Conservation (phyloP, 2,113 vertebrate species). For the Entomyzon cyanotis region DNA sequence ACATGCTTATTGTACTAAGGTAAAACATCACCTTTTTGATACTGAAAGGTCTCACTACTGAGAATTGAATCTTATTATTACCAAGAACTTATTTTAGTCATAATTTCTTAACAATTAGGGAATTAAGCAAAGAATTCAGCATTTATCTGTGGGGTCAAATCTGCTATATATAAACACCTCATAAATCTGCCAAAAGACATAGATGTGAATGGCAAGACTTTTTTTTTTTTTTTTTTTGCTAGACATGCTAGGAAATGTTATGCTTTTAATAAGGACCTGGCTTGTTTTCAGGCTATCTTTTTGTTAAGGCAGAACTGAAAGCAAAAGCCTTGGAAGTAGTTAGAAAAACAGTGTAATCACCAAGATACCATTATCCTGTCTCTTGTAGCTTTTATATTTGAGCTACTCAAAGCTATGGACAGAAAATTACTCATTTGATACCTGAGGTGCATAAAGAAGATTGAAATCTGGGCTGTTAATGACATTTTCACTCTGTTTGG, state of each 20-base stretch:
- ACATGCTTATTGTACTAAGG: not conserved
- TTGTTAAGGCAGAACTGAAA: constrained; percentile 75
- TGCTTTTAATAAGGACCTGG: constrained; percentile 73
- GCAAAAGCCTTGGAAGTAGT: constrained; percentile 75
- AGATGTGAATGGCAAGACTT: constrained; percentile 53
- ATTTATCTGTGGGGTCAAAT: constrained; percentile 62
- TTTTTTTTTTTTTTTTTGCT: constrained; percentile 50
- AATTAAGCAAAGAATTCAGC: constrained; percentile 65
- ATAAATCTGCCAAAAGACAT: constrained; percentile 63
- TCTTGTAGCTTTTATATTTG: constrained; percentile 74
- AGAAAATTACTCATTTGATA: constrained; percentile 78
- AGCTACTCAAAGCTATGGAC: constrained; percentile 69
- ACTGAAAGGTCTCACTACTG: not conserved
- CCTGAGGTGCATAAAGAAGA: constrained; percentile 73
- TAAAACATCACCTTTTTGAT: not conserved
- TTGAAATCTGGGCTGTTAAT: constrained; percentile 76
- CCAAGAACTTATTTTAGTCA: constrained; percentile 41
- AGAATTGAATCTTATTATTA: not conserved
- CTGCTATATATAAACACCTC: constrained; percentile 10
- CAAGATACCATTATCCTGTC: constrained; percentile 74
- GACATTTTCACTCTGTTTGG: constrained; percentile 73
- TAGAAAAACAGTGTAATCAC: constrained; percentile 78
- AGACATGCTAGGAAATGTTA: constrained; percentile 39
- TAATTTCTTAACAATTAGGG: constrained; percentile 40
- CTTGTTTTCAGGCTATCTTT: constrained; percentile 73